These are phyloP conservation scores for Pygoscelis adeliae DNA, from an alignment of 2,113 vertebrate genomes.

Conservation along the genomic window DNA sequence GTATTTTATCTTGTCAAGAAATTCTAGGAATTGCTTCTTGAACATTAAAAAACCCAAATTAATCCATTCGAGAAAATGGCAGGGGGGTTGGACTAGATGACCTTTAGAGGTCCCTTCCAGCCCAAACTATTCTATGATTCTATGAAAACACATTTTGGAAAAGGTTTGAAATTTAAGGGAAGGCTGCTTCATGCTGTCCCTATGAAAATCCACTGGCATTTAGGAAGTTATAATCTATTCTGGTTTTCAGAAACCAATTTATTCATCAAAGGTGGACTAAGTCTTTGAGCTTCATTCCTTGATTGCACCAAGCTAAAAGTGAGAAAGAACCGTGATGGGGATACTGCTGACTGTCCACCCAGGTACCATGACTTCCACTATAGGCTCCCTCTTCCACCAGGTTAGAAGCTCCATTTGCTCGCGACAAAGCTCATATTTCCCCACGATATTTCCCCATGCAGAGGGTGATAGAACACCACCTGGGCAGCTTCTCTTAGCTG, in stretches of 20 bases:
- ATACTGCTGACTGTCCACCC: not conserved
- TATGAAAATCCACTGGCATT: not conserved
- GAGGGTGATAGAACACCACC: not conserved
- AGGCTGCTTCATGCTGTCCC: not conserved
- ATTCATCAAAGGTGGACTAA: not conserved
- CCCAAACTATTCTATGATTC: no score
- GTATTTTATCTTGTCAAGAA: not conserved
- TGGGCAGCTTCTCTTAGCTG: not conserved
- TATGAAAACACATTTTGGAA: not conserved
- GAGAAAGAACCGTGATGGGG: not conserved
- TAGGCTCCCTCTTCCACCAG: not conserved
- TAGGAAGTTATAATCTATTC: not conserved
- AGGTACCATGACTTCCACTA: not conserved
- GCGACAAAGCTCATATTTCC: accelerated
- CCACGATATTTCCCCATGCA: not conserved
- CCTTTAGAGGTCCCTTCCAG: no score
- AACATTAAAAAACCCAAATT: not conserved
- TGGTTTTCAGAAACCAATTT: not conserved
- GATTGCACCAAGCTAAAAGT: not conserved
- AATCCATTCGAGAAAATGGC: not conserved
- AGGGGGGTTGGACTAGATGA: no score
- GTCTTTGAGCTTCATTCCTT: not conserved
- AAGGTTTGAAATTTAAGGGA: not conserved
- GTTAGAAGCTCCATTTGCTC: not conserved
- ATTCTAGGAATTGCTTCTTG: not conserved